Conservation (phyloP, 1,140 invertebrate species). For the Semibalanus balanoides region DNA sequence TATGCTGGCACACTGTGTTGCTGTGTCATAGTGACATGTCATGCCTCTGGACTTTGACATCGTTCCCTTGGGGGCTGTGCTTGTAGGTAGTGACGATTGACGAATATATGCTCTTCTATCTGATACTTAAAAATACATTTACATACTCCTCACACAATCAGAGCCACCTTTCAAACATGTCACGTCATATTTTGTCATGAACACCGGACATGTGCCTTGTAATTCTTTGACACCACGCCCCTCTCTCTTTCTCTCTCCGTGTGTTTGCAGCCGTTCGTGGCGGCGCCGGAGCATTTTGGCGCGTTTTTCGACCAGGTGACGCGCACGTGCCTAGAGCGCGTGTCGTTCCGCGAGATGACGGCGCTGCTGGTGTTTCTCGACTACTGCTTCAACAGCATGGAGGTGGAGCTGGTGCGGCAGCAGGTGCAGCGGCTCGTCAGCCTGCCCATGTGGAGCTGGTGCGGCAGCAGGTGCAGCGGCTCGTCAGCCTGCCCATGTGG, state of each 20-base stretch:
- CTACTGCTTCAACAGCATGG: conserved; percentile 92
- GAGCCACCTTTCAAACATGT: too few species aligned
- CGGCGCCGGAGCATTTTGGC: conserved; percentile 62
- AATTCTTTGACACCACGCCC: too few species aligned
- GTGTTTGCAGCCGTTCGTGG: conserved; percentile 54
- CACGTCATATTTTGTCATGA: too few species aligned
- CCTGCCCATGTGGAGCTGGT: conserved; percentile 88
- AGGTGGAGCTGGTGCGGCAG: conserved; percentile 79
- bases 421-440: conserved; percentile 85
- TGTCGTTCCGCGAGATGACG: conserved; percentile 63
- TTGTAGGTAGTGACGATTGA: too few species aligned
- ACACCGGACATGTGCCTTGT: too few species aligned
- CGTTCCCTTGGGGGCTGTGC: too few species aligned
- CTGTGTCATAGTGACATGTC: conserved; percentile 19
- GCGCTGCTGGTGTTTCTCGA: conserved; percentile 80
- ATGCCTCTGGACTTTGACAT: conserved; percentile 7
- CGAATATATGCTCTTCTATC: too few species aligned
- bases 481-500: too few species aligned
- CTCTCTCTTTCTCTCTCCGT: too few species aligned
- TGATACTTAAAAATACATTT: too few species aligned
- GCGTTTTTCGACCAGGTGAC: conserved; percentile 78
- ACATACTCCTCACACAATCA: too few species aligned
- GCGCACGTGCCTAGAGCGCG: conserved; percentile 43
- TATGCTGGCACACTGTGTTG: too few species aligned
- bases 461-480: conserved; percentile 78